Conservation (phyloP, 2,888 invertebrate genomes). For the Cabera pusaria region DNA sequence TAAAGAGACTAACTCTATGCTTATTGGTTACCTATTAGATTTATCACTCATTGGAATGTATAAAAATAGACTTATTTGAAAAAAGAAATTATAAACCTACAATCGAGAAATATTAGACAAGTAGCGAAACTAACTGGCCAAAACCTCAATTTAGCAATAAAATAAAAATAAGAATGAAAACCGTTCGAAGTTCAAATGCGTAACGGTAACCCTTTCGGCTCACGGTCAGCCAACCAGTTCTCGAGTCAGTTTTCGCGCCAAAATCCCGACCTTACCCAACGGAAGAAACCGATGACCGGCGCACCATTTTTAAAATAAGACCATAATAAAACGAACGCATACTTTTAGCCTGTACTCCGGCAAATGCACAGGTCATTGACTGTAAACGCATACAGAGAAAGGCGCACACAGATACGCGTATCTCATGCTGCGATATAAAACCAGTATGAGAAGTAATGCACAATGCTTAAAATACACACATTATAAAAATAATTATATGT, state of each 20-base stretch:
- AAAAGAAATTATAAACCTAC: too few relatives aligned
- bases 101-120: too few relatives aligned
- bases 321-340: constrained; percentile 82
- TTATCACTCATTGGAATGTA: too few relatives aligned
- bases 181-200: constrained; percentile 41
- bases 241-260: constrained; percentile 36
- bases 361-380: constrained; percentile 80
- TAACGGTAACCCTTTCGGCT: constrained; percentile 43
- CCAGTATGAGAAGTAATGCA: constrained; percentile 11
- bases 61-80: too few relatives aligned
- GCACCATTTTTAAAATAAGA: constrained; percentile 81
- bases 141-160: background rate
- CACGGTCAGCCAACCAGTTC: constrained; percentile 47
- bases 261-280: constrained; percentile 75
- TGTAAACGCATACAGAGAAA: constrained; percentile 55
- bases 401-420: constrained; percentile 47
- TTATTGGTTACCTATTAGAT: too few relatives aligned
- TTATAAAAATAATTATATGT: too few relatives aligned
- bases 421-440: constrained; percentile 25
- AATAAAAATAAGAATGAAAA: constrained; percentile 3
- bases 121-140: too few relatives aligned
- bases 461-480: too few relatives aligned
- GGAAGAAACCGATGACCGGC: constrained; percentile 66
- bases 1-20: too few relatives aligned
- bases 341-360: constrained; percentile 82